phyloP scores from a whole-genome alignment of 1,140 invertebrate genomes.

The Aphis gossypii region DNA sequence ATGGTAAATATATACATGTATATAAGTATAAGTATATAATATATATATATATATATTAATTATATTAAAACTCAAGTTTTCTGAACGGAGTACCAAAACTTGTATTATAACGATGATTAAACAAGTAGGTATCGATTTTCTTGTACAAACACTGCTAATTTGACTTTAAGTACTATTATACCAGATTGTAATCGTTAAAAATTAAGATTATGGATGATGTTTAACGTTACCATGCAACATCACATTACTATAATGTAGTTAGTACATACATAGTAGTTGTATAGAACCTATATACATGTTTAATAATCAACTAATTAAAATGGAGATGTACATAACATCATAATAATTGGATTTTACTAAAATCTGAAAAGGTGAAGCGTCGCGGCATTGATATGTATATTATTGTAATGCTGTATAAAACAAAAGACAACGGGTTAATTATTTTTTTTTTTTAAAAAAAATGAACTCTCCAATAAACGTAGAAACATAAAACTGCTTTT shows the following conservation, averaged over 20 bases:
- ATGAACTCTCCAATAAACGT: neutral
- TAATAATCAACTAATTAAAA: neutral
- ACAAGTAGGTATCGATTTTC: neutral
- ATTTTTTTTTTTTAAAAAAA: no score
- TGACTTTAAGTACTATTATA: neutral
- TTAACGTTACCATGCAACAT: neutral
- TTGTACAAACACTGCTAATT: neutral
- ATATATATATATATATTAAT: neutral
- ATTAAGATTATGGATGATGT: constrained; percentile 26
- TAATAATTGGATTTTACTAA: neutral
- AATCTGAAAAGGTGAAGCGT: neutral
- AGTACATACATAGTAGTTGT: neutral
- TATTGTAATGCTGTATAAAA: neutral
- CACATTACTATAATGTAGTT: neutral
- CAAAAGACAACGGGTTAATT: neutral
- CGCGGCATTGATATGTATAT: no score
- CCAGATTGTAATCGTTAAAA: neutral
- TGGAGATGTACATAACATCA: neutral
- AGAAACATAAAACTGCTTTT: neutral
- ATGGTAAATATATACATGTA: neutral
- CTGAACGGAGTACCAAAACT: neutral
- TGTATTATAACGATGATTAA: constrained; percentile 19
- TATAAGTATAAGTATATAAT: neutral
- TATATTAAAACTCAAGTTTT: neutral
- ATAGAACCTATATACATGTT: neutral